A percentile compares a stretch with the other conserved stretches of the same genome.
Conservation (phyloP, 2,888 invertebrate genomes). For the Brenthis daphne region DNA sequence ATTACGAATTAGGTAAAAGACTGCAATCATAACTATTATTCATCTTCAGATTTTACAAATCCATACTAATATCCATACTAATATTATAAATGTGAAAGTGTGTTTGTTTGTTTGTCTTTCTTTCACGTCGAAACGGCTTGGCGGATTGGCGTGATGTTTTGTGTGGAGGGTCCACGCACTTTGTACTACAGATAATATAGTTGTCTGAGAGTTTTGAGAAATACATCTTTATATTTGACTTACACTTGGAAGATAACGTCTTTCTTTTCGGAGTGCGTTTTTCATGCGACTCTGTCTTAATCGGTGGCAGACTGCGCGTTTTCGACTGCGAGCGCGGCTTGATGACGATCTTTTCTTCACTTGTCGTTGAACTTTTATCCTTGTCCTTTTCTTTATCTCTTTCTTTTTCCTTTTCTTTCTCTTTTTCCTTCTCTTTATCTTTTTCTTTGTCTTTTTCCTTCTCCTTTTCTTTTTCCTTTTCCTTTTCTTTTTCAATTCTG, state of each 20-base stretch:
- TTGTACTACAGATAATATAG: too few relatives aligned
- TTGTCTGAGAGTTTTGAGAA: too few relatives aligned
- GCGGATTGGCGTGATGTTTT: too few relatives aligned
- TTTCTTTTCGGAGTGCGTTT: constrained; percentile 67
- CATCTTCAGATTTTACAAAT: too few relatives aligned
- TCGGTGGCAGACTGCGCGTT: constrained; percentile 58
- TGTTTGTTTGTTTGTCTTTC: too few relatives aligned
- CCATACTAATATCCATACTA: too few relatives aligned
- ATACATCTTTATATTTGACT: constrained; percentile 36
- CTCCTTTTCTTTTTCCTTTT: constrained; percentile 41
- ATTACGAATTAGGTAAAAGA: too few relatives aligned
- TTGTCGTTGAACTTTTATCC: constrained; percentile 57
- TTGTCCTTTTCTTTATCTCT: constrained; percentile 50
- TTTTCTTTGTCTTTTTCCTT: constrained; percentile 42
- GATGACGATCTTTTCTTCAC: constrained; percentile 61
- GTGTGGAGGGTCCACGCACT: too few relatives aligned
- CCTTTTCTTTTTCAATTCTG: constrained; percentile 43
- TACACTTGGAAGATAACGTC: constrained; percentile 67
- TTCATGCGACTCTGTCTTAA: constrained; percentile 59
- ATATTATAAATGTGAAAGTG: too few relatives aligned
- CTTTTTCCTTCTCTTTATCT: constrained; percentile 48
- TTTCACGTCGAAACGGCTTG: too few relatives aligned
- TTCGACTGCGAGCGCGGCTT: constrained; percentile 72
- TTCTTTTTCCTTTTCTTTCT: constrained; percentile 56
- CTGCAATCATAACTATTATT: too few relatives aligned